Conservation (phyloP, 2,113 vertebrate species). For the Polyodon spathula region DNA sequence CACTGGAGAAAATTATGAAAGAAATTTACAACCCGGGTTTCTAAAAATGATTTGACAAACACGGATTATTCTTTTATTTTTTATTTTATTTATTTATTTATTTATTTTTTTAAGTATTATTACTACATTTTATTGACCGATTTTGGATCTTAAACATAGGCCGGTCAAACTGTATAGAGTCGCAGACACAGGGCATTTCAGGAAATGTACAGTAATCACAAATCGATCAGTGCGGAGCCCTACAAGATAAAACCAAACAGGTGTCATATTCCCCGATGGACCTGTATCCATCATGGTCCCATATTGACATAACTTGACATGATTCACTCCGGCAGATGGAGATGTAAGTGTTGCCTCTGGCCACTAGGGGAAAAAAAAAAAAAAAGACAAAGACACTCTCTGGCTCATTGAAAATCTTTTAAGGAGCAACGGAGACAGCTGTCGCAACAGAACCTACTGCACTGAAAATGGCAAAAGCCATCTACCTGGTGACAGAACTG, state of each 20-base stretch:
- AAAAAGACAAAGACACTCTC: background rate
- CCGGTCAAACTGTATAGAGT: background rate
- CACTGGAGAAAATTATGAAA: too few species aligned
- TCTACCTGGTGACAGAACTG: too few species aligned
- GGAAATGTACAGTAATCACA: slow-evolving; percentile 32
- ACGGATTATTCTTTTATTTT: too few species aligned
- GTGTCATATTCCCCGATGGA: slow-evolving; percentile 34
- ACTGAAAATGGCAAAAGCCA: background rate
- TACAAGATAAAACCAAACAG: slow-evolving; percentile 35
- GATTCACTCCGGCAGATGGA: slow-evolving; percentile 18
- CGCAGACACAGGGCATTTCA: slow-evolving; percentile 39
- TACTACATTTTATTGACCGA: too few species aligned
- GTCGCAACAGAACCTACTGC: background rate
- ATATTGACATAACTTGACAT: slow-evolving; percentile 1
- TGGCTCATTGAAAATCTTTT: slow-evolving; percentile 2
- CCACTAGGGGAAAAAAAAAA: background rate
- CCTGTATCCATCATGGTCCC: slow-evolving; percentile 22
- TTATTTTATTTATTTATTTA: too few species aligned
- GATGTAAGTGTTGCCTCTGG: slow-evolving; percentile 4
- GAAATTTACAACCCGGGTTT: too few species aligned
- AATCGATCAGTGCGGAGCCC: slow-evolving; percentile 34
- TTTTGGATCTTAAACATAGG: too few species aligned
- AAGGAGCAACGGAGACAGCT: background rate
- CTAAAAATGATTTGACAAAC: too few species aligned
- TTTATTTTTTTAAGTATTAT: too few species aligned